Conservation (phyloP, 2,888 invertebrate genomes). For the Sesia apiformis region DNA sequence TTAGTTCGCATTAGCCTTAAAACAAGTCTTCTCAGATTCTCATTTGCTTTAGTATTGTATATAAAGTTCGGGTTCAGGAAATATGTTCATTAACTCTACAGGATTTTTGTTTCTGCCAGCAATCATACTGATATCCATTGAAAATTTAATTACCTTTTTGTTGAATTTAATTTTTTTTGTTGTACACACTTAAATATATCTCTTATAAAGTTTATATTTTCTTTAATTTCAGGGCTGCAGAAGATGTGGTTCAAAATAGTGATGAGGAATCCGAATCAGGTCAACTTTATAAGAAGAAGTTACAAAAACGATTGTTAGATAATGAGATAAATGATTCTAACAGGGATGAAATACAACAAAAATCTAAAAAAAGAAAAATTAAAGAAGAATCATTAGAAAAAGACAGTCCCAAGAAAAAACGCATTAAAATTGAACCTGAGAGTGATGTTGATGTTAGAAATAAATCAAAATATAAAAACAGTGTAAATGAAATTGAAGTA, state of each 20-base stretch:
- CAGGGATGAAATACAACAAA: conserved; percentile 1
- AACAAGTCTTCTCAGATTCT: too few relatives aligned
- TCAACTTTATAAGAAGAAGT: conserved; percentile 14
- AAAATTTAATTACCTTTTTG: too few relatives aligned
- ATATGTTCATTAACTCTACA: too few relatives aligned
- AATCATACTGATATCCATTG: too few relatives aligned
- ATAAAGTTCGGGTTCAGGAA: too few relatives aligned
- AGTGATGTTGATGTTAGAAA: conserved; percentile 31
- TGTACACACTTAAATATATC: too few relatives aligned
- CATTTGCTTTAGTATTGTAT: too few relatives aligned
- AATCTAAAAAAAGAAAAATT: conserved; percentile 11
- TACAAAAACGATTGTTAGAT: conserved; percentile 15
- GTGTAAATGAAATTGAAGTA: conserved; percentile 5
- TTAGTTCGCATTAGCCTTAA: too few relatives aligned
- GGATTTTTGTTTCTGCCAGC: too few relatives aligned
- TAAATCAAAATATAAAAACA: conserved; percentile 6
- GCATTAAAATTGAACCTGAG: conserved; percentile 30
- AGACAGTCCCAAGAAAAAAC: conserved; percentile 3
- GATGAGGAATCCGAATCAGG: conserved; percentile 13
- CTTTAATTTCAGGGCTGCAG: conserved; percentile 3
- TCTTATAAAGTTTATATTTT: neutral
- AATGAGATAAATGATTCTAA: conserved; percentile 1
- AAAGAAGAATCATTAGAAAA: conserved; percentile 13
- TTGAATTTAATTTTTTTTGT: too few relatives aligned
- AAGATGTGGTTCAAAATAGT: conserved; percentile 1